Percentiles rank a stretch among this genome's conserved stretches.
phyloP scores from a whole-genome alignment of 2,797 vertebrate genomes.

The Cuniculus paca region DNA sequence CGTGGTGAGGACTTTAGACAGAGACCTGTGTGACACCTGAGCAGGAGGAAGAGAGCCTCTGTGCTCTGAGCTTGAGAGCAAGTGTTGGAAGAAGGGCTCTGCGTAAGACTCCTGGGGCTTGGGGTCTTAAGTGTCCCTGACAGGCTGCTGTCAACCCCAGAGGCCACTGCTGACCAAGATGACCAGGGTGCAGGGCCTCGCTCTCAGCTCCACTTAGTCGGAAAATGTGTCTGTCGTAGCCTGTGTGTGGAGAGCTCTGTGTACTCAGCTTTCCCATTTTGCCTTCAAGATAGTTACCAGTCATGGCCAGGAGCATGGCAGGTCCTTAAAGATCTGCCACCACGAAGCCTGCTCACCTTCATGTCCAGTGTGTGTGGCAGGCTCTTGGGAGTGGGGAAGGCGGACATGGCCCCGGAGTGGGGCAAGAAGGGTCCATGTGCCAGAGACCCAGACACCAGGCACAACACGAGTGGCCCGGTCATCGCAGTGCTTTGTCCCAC shows the following conservation, averaged over 20 bases:
- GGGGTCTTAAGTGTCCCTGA: background rate
- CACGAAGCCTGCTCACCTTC: background rate
- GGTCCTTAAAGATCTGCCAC: background rate
- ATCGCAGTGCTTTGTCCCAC: background rate
- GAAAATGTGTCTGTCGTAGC: background rate
- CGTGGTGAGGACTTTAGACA: background rate
- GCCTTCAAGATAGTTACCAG: background rate
- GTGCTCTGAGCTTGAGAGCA: background rate
- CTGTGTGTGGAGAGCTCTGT: background rate
- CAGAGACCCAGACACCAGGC: background rate
- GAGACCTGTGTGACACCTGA: rapidly evolving
- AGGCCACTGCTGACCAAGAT: background rate
- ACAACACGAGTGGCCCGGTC: background rate
- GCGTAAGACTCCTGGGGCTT: background rate
- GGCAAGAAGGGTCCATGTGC: background rate
- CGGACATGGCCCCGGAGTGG: rapidly evolving
- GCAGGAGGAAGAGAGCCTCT: constrained; percentile 4
- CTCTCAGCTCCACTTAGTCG: background rate
- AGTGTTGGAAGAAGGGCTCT: background rate
- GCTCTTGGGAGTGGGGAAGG: background rate
- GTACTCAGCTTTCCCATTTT: background rate
- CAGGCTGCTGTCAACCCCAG: background rate
- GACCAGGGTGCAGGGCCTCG: rapidly evolving
- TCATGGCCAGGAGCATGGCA: background rate
- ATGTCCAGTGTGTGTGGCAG: too few relatives aligned